These are phyloP conservation scores for Agriotes lineatus DNA, from an alignment of 2,888 invertebrate genomes.

Conservation along the genomic window DNA sequence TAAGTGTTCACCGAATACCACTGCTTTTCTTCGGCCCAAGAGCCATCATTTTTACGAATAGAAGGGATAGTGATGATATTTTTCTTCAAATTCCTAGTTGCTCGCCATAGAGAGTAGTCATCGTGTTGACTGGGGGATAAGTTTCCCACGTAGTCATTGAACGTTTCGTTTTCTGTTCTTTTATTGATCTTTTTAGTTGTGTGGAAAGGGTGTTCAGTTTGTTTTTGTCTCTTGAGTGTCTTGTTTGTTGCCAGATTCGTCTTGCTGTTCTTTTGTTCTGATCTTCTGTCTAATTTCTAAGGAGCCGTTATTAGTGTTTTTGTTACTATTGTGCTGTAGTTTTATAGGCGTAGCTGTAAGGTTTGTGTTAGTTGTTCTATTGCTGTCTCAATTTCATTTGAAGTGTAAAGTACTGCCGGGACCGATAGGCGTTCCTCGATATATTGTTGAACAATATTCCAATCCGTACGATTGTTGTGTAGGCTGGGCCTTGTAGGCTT, in stretches of 20 bases:
- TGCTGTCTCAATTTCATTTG: conserved; percentile 6
- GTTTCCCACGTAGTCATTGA: background rate
- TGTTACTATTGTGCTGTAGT: conserved; percentile 6
- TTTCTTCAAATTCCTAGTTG: conserved; percentile 1
- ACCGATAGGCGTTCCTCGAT: background rate
- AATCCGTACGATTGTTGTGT: conserved; percentile 2
- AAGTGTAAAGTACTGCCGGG: background rate
- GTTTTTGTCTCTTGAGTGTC: conserved; percentile 6
- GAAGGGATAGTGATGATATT: conserved; percentile 1
- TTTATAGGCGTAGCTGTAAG: conserved; percentile 12
- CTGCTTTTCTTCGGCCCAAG: conserved; percentile 10
- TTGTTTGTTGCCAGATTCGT: background rate
- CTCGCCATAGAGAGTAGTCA: conserved; percentile 15
- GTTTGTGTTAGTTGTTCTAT: background rate
- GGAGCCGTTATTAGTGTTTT: conserved; percentile 7
- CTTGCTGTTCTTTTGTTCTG: background rate
- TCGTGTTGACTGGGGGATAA: background rate
- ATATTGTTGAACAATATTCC: conserved; percentile 2
- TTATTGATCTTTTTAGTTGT: conserved; percentile 3
- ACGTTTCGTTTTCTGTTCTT: conserved; percentile 12
- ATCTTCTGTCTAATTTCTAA: conserved; percentile 8
- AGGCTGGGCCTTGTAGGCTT: conserved; percentile 5
- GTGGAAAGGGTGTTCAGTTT: conserved; percentile 1
- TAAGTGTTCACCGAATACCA: conserved; percentile 12
- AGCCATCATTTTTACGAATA: conserved; percentile 14